Base-by-base conservation (phyloP, 2,888 invertebrate species). In the Rhagium mordax region DNA sequence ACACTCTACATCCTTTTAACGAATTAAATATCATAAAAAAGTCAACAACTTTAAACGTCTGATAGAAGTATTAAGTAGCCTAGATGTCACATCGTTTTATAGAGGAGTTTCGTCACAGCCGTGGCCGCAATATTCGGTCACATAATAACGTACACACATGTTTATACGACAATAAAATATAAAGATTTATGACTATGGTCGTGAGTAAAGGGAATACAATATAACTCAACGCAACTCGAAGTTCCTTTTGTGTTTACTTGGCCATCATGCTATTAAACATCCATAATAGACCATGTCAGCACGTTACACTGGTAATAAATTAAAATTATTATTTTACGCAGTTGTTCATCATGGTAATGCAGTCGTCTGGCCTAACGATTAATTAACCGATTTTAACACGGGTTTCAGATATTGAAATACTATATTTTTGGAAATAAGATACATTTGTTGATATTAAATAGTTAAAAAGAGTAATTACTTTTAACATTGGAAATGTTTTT, bases 141-240 rank as follows among this genome's bases (percentile, higher is more conserved):
- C 18, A 33, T 29, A 29, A 24, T 16, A 29, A 33, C 15, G 18
- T 33, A 16, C 16, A 59, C 15, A 29, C 48, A 48, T 47, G 47
- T 62, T 62, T 47, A 48, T 62, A 24, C 18, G n/a, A 47, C 49
- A 62, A 62, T 62, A 62, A 62, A 62, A 62, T 27, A 21, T 29
- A 24, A 62, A 62, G 62, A 48, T 62, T 62, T 62, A 62, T 47
- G 27, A 48, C 13, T 20, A 48, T 21, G 5, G 48, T 15, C 21
- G 21, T 29, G 48, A 47, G 7, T 20, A 62, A 48, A 47, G 59
- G 27, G 33, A 27, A 16, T 29, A 33, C 33, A 10, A 29, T 18
- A 59, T 33, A 29, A 59, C 33, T 59, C 33, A 33, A 33, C 33
- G 13, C 33, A 13, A 10, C 33, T 33, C 33, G 33, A 33, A 33